phyloP scores from a whole-genome alignment of 2,113 vertebrate genomes.

The Empidonax traillii region DNA sequence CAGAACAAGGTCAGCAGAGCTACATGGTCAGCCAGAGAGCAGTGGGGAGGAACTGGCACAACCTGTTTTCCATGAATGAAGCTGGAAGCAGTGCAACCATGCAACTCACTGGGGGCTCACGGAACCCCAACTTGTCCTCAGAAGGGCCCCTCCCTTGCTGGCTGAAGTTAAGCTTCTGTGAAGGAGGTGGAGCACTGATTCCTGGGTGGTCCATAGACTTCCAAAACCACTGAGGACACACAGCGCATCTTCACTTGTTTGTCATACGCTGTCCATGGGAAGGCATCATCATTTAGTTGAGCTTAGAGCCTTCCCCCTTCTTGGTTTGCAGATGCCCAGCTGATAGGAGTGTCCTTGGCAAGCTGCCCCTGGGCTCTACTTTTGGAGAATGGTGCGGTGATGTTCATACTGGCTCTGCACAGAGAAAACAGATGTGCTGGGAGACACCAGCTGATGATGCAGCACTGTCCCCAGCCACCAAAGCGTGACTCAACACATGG shows the following conservation, averaged over 20 bases:
- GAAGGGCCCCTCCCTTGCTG: accelerated
- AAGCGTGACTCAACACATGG: not conserved
- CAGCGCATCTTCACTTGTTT: accelerated
- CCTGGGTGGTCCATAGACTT: not conserved
- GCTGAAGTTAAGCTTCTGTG: not conserved
- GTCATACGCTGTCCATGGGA: not conserved
- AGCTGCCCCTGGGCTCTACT: not conserved
- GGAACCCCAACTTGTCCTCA: accelerated
- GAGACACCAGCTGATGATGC: not conserved
- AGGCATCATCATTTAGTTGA: not conserved
- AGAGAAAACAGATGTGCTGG: not conserved
- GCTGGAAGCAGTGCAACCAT: not conserved
- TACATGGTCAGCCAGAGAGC: not conserved
- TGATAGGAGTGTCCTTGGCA: not conserved
- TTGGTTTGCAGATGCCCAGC: not conserved
- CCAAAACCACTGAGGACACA: not conserved
- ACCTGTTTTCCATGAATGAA: not conserved
- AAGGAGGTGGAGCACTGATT: not conserved
- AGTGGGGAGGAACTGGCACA: not conserved
- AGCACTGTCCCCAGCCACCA: accelerated
- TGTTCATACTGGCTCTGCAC: not conserved
- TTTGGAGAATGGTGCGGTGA: not conserved
- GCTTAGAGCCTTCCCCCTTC: not conserved
- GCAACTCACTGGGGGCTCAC: accelerated
- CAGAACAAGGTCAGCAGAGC: not conserved